phyloP scores from a whole-genome alignment of 1,140 invertebrate genomes.

The Formica selysi region DNA sequence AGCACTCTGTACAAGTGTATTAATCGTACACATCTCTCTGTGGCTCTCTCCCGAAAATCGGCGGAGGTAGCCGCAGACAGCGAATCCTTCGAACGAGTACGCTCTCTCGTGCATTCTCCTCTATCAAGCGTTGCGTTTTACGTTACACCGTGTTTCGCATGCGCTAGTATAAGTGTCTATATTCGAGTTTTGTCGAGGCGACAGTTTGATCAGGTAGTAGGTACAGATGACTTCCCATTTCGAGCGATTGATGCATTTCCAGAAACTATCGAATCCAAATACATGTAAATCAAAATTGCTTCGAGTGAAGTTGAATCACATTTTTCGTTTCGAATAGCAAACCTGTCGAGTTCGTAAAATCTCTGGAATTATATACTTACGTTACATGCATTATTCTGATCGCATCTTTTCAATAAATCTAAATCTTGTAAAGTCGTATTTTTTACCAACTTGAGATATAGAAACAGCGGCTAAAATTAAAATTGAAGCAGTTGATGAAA shows the following conservation, averaged over 20 bases:
- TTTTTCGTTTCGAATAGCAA: neutral
- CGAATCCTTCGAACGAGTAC: constrained; percentile 58
- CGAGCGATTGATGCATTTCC: constrained; percentile 43
- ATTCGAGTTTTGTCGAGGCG: constrained; percentile 51
- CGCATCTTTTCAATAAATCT: neutral
- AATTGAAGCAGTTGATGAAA: neutral
- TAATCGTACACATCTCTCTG: constrained; percentile 19
- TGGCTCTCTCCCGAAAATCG: neutral
- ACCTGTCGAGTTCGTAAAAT: neutral
- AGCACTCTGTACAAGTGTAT: neutral
- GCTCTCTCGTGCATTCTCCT: constrained; percentile 51
- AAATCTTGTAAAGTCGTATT: neutral
- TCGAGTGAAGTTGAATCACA: neutral
- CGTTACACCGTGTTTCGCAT: constrained; percentile 66
- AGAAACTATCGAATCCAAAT: neutral
- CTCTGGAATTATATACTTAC: neutral
- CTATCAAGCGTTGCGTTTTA: constrained; percentile 54
- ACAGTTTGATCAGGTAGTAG: constrained; percentile 55
- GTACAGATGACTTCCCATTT: constrained; percentile 62
- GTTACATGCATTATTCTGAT: neutral
- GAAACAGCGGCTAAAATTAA: neutral
- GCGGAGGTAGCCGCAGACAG: constrained; percentile 19
- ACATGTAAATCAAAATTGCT: constrained; percentile 28
- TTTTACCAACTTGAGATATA: neutral
- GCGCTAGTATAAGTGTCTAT: constrained; percentile 54